phyloP scores from a whole-genome alignment of 2,797 vertebrate genomes.

The Antennarius maculatus region DNA sequence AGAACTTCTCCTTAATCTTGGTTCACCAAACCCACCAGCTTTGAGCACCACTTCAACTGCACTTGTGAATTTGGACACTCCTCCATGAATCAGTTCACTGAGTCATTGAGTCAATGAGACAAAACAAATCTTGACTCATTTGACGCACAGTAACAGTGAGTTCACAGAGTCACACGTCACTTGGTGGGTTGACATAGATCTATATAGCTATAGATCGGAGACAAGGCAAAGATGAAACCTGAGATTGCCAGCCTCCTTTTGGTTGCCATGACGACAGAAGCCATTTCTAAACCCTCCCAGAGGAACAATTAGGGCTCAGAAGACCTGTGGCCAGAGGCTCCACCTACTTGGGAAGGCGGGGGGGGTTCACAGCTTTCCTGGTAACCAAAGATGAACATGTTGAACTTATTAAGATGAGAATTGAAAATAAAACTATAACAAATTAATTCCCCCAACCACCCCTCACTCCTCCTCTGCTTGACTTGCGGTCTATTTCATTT shows the following conservation, averaged over 20 bases:
- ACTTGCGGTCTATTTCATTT: background rate
- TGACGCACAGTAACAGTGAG: constrained; percentile 38
- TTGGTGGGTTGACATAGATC: constrained; percentile 50
- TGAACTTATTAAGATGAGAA: constrained; percentile 20
- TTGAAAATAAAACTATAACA: constrained; percentile 12
- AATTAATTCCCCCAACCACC: background rate
- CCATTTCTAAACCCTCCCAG: constrained; percentile 24
- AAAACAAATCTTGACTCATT: constrained; percentile 40
- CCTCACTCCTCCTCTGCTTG: background rate
- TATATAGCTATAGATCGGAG: constrained; percentile 11
- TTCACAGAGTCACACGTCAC: constrained; percentile 58
- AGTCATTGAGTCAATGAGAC: constrained; percentile 13
- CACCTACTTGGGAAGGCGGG: constrained; percentile 40
- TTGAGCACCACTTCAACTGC: constrained; percentile 46
- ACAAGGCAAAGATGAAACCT: constrained; percentile 74
- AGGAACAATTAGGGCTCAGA: constrained; percentile 29
- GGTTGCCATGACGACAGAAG: constrained; percentile 74
- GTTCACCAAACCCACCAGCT: constrained; percentile 15
- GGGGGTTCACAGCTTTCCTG: constrained; percentile 53
- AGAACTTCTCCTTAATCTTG: constrained; percentile 27
- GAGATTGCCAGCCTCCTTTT: constrained; percentile 60
- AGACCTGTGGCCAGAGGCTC: constrained; percentile 56
- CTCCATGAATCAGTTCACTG: constrained; percentile 32
- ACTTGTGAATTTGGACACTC: constrained; percentile 14
- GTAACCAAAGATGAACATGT: constrained; percentile 32